Percentiles rank a stretch among this genome's conserved stretches.
phyloP scores from a whole-genome alignment of 2,113 vertebrate genomes.

The Cairina moschata region DNA sequence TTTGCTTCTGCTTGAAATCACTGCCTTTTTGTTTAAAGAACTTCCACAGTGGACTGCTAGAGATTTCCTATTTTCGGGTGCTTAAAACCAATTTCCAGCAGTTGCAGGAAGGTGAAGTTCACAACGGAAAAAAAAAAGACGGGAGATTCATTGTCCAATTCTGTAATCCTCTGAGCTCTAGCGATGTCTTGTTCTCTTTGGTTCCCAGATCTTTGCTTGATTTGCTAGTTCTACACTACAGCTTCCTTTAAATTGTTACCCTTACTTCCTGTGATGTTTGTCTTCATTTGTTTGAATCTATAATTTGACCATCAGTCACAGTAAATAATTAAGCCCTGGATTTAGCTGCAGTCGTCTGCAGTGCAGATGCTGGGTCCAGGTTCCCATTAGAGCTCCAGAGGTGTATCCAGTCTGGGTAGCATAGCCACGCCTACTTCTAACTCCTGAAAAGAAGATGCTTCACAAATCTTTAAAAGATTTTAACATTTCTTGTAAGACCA shows the following conservation, averaged over 20 bases:
- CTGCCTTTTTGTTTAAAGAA: not conserved
- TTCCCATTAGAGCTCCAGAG: not conserved
- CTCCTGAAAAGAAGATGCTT: not conserved
- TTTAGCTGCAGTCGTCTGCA: not conserved
- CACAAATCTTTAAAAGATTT: not conserved
- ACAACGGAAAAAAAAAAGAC: not conserved
- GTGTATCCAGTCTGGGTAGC: not conserved
- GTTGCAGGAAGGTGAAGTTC: not conserved
- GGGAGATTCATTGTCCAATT: not conserved
- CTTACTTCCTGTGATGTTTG: not conserved
- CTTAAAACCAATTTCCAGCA: not conserved
- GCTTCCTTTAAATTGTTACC: not conserved
- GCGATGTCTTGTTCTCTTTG: not conserved
- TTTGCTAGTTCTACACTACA: not conserved
- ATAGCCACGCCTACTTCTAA: not conserved
- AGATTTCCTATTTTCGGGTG: not conserved
- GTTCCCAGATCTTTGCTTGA: not conserved
- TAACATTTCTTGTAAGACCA: not conserved
- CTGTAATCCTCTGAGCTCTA: accelerated
- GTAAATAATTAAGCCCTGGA: not conserved
- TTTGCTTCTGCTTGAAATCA: not conserved
- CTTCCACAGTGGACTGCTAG: not conserved
- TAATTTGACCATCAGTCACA: not conserved
- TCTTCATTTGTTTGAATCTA: not conserved
- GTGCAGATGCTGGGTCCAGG: not conserved